These are phyloP conservation scores for Lymantria dispar DNA, from an alignment of 2,888 invertebrate species.

Conservation along the genomic window DNA sequence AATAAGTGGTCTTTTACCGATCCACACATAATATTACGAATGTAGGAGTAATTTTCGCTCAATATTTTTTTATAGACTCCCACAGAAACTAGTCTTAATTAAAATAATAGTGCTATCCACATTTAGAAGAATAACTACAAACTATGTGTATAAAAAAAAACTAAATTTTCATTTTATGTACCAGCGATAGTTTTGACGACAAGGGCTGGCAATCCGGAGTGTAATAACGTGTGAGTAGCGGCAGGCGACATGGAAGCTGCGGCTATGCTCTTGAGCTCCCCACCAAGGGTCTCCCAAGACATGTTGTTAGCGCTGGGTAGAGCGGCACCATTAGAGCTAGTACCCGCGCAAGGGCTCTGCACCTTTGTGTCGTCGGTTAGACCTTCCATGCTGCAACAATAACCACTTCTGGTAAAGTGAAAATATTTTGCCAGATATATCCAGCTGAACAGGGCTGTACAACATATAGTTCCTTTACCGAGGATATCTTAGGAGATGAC, in stretches of 20 bases:
- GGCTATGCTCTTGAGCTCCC: conserved; percentile 89
- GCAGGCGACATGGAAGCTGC: conserved; percentile 91
- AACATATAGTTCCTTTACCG: too few species aligned
- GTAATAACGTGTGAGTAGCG: conserved; percentile 88
- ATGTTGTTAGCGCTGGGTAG: background rate
- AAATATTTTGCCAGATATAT: too few species aligned
- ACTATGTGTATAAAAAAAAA: background rate
- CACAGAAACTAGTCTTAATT: too few species aligned
- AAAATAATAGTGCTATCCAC: too few species aligned
- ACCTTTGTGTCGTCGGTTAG: conserved; percentile 88
- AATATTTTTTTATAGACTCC: too few species aligned
- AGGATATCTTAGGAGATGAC: too few species aligned
- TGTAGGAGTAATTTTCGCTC: too few species aligned
- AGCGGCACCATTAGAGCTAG: background rate
- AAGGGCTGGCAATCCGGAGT: conserved; percentile 83
- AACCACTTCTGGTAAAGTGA: too few species aligned
- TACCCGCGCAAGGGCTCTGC: conserved; percentile 31
- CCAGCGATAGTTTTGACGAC: conserved; percentile 73
- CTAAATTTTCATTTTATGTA: conserved; percentile 12
- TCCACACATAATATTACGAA: too few species aligned
- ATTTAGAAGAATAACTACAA: too few species aligned
- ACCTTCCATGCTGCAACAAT: conserved; percentile 71
- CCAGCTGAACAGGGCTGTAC: too few species aligned
- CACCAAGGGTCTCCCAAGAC: conserved; percentile 67
- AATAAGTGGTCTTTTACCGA: too few species aligned